A percentile compares a stretch with the other conserved stretches of the same genome.
Evolutionary conservation across 2,113 vertebrate species (phyloP).

Genomic region (Eira barbara): DNA sequence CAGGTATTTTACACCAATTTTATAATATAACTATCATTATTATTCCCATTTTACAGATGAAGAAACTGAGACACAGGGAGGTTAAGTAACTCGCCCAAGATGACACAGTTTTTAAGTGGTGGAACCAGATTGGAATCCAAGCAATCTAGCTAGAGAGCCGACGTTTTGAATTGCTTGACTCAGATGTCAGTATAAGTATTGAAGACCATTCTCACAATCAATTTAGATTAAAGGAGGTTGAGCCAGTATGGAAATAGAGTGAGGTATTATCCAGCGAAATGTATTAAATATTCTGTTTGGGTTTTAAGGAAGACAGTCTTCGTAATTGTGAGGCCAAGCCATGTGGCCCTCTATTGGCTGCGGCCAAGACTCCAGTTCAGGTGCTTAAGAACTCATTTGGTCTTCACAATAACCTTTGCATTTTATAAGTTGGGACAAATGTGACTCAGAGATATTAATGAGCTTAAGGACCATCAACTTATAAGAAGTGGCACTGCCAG

Average conservation of each 20-base stretch:
- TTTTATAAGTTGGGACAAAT: not conserved
- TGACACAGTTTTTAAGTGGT: not conserved
- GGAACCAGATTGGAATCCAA: not conserved
- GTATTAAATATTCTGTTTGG: not conserved
- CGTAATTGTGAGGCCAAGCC: not conserved
- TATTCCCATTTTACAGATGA: not conserved
- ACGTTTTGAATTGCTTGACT: not conserved
- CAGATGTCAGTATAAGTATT: not conserved
- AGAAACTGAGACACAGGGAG: not conserved
- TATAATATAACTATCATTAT: not conserved
- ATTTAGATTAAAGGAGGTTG: not conserved
- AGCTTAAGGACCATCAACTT: not conserved
- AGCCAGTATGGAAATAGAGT: not conserved
- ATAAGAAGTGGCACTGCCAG: not conserved
- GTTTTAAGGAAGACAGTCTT: not conserved
- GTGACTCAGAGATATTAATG: not conserved
- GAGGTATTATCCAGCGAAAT: not conserved
- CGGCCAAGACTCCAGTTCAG: not conserved
- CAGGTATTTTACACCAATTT: not conserved
- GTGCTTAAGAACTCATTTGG: not conserved
- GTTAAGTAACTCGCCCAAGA: not conserved
- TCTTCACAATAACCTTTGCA: not conserved
- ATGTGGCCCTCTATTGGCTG: not conserved
- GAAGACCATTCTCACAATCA: not conserved
- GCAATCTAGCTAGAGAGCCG: not conserved